These are phyloP conservation scores for Odiellus spinosus DNA, from an alignment of 2,888 invertebrate genomes.

Conservation along the genomic window DNA sequence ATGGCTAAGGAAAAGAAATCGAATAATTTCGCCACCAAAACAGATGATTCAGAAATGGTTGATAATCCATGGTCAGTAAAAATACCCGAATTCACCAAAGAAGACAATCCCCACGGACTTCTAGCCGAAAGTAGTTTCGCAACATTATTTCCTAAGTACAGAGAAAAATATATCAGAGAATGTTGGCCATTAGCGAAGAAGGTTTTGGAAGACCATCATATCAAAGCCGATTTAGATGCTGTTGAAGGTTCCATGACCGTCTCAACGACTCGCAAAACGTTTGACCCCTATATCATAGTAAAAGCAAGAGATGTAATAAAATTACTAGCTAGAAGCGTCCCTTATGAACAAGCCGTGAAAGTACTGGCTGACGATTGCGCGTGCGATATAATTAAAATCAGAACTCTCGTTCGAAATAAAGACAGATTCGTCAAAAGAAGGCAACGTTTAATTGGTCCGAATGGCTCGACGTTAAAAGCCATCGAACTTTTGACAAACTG, in stretches of 20 bases:
- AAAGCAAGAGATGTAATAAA: constrained; percentile 94
- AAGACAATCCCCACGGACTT: constrained; percentile 75
- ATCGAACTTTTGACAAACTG: constrained; percentile 91
- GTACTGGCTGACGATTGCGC: constrained; percentile 65
- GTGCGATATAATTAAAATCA: constrained; percentile 93
- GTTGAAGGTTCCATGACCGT: constrained; percentile 91
- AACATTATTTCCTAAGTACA: constrained; percentile 88
- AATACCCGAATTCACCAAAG: constrained; percentile 68
- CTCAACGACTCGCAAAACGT: constrained; percentile 81
- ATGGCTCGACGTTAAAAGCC: constrained; percentile 86
- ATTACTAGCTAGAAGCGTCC: constrained; percentile 83
- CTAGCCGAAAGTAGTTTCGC: constrained; percentile 91
- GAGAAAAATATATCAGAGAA: constrained; percentile 86
- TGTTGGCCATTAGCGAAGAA: constrained; percentile 91
- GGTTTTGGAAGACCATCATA: constrained; percentile 51
- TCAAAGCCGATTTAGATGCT: constrained; percentile 77
- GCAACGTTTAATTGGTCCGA: constrained; percentile 86
- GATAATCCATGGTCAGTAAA: constrained; percentile 33
- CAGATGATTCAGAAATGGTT: too few relatives aligned
- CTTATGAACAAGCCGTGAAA: constrained; percentile 62
- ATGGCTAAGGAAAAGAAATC: too few relatives aligned
- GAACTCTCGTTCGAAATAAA: constrained; percentile 68
- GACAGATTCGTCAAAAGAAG: constrained; percentile 90
- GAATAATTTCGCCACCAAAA: too few relatives aligned
- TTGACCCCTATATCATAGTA: constrained; percentile 94